phyloP scores from a whole-genome alignment of 1,140 invertebrate species.

The Drosophila tani region DNA sequence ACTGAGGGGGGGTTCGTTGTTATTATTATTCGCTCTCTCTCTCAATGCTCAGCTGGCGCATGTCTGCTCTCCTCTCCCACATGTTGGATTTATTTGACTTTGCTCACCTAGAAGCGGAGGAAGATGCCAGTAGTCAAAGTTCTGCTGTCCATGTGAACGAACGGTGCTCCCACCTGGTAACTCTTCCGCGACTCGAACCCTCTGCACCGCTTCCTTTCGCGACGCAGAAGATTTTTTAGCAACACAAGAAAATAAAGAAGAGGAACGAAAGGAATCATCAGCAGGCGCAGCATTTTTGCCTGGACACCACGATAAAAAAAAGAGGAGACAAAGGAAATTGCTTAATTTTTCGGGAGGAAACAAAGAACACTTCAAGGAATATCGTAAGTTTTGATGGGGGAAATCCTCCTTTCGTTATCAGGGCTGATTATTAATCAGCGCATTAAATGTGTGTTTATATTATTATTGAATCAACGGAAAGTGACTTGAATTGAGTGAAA shows the following conservation, averaged over 20 bases:
- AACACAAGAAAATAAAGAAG: conserved; percentile 14
- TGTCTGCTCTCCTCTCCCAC: conserved; percentile 47
- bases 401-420: conserved; percentile 46
- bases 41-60: conserved; percentile 22
- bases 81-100: conserved; percentile 27
- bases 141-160: conserved; percentile 48
- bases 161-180: conserved; percentile 33
- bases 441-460: conserved; percentile 25
- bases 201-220: conserved; percentile 40
- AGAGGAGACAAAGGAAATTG: conserved; percentile 26
- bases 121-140: conserved; percentile 40
- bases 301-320: conserved; percentile 31
- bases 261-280: conserved; percentile 19
- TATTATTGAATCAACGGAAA: conserved; percentile 43
- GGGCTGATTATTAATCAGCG: conserved; percentile 61
- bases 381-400: conserved; percentile 33
- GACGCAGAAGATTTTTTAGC: conserved; percentile 61
- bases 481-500: conserved; percentile 36
- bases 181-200: conserved; percentile 7
- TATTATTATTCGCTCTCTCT: conserved; percentile 8
- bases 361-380: background rate
- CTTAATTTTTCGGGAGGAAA: conserved; percentile 5
- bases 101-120: conserved; percentile 40
- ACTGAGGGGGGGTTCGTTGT: background rate
- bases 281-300: conserved; percentile 35